Conservation (phyloP, 37 sponge, comb jelly and placozoan genomes). For the Ianthella basta region DNA sequence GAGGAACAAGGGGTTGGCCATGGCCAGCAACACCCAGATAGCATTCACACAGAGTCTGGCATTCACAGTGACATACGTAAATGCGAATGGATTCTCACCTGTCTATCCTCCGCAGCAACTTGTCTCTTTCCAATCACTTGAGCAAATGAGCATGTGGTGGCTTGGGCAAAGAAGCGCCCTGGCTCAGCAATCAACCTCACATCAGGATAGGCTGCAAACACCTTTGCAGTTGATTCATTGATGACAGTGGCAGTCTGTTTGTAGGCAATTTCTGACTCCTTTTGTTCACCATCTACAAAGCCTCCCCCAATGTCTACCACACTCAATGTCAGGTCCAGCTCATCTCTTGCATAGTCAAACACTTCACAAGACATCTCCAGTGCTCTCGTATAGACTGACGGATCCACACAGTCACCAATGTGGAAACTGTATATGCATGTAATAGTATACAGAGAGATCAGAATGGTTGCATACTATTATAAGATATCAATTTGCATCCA, state of each 20-base stretch:
- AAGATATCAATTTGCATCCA: too few species aligned
- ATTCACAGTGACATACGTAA: too few species aligned
- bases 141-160: constrained; percentile 69
- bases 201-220: background rate
- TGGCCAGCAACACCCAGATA: too few species aligned
- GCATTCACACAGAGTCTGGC: too few species aligned
- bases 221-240: background rate
- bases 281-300: constrained; percentile 59
- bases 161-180: constrained; percentile 85
- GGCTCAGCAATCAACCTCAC: constrained; percentile 90
- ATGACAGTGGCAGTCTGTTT: background rate
- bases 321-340: constrained; percentile 62
- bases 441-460: too few species aligned
- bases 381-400: constrained; percentile 61
- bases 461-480: too few species aligned
- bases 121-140: constrained; percentile 69
- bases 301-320: constrained; percentile 95
- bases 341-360: constrained; percentile 52
- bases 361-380: constrained; percentile 61
- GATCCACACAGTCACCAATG: constrained; percentile 84
- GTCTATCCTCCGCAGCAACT: background rate
- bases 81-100: too few species aligned
- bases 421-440: constrained; percentile 92
- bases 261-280: constrained; percentile 44
- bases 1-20: too few species aligned